Base-by-base conservation (phyloP, 2,888 invertebrate species). In the Campoletis raptor region DNA sequence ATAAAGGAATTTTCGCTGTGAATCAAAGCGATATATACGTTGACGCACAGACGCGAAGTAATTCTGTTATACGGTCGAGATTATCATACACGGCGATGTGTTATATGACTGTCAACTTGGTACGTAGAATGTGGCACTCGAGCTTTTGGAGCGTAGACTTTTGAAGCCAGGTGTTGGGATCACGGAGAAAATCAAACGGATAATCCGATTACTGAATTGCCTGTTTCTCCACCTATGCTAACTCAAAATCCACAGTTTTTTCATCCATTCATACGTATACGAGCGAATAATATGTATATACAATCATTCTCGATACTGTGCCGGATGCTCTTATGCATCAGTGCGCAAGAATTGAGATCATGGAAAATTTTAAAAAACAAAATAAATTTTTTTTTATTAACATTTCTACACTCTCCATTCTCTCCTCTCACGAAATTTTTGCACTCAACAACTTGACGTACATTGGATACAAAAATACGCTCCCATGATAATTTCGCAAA, bases 191-290 rank as follows among this genome's bases (percentile, higher is more conserved):
- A 88, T 85, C 77, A 87, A 87, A 88, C 77, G 86, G 74, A 84
- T 88, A 85, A 87, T 80, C 61, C 81, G 86, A 85, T 87, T 87
- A 87, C 81, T 64, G 86, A 85, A 88, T 88, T 85, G 79, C 54
- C 77, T 66, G 48, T 67, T 66, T 76, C 57, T 80, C 57, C 37
- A 37, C 30, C 64, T 77, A 67, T 64, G 57, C 76, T 67, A 81
- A 61, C 73, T 83, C 42, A 67, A 80, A 57, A 45, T 36, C 54
- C 77, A 61, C 61, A 70, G 70, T 45, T 70, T 81, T 61, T 42
- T 48, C 21, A 45, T 36, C 57, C 69, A 52, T 54, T 70, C 54
- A 45, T 57, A n/a, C 70, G 64, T 67, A 48, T 48, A 70, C 48
- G 61, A 36, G 10, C 4, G 57, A 67, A 52, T 77, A 74, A 54